Conservation (phyloP, 2,797 vertebrate genomes). For the Psittacula echo region DNA sequence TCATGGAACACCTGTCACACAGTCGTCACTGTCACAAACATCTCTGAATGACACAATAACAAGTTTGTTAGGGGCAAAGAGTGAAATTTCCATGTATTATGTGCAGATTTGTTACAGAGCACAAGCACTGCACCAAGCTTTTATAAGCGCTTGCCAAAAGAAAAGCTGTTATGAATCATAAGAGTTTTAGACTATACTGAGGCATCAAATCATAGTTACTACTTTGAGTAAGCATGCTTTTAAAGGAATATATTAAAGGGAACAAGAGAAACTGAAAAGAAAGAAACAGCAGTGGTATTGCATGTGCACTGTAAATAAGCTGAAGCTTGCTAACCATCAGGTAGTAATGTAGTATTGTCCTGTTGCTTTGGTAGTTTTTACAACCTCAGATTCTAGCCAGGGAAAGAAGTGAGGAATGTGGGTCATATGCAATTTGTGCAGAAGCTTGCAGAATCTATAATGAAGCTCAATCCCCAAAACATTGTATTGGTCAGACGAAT, state of each 20-base stretch:
- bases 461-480: neutral
- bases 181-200: neutral
- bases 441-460: neutral
- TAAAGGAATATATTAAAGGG: conserved; percentile 6
- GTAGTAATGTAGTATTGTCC: neutral
- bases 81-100: conserved; percentile 21
- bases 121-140: neutral
- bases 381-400: neutral
- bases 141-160: neutral
- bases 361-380: neutral
- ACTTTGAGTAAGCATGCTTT: conserved; percentile 10
- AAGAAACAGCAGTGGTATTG: neutral
- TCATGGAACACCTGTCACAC: conserved; percentile 33
- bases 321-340: neutral
- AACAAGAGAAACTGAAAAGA: neutral
- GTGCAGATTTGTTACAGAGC: neutral
- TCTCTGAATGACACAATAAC: conserved; percentile 24
- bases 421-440: neutral
- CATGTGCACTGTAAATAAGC: neutral
- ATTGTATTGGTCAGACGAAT: neutral
- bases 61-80: neutral
- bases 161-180: conserved; percentile 39
- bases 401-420: neutral
- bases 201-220: neutral
- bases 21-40: conserved; percentile 32